Evolutionary conservation across 2,797 vertebrate species (phyloP), one percentile per base, ranked within the genome.

Genomic region (Megalops cyprinoides): DNA sequence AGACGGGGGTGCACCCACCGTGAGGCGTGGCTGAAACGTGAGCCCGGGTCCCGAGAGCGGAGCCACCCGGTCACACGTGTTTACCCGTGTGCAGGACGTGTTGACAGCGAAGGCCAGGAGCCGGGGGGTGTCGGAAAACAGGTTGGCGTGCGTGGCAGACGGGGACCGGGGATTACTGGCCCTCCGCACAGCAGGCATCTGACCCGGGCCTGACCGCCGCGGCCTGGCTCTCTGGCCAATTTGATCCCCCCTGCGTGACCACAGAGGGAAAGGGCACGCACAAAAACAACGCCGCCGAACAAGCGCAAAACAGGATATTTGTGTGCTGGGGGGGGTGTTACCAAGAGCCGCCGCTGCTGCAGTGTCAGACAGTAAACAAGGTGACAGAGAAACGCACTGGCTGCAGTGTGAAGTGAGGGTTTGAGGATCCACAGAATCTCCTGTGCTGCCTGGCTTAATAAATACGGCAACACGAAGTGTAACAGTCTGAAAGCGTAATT

Each of bases 21-120:
- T 15, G 51, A 2, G 9, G 51, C 34, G 28, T 62, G 39, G 31
- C 23, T 65, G 37, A 46, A 78, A 77, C 48, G 25, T 46, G 76
- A 77, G 9, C 9, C 51, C 51, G 2, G 10, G 9, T 2, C 51
- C 55, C 55, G 3, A 58, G 25, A 58, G 25, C 5, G 6, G 0
- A 6, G 10, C 58, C 25, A 3, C n/a, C 58, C 81, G 75, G 78
- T 77, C 76, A 20, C 6, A 0, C n/a, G 23, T 77, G 51, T 81
- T 81, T 74, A 51, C 74, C 56, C 74, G 77, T 79, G 37, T 88
- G 81, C 76, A 49, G 77, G 79, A 78, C 75, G 81, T 79, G 84
- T 76, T 58, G 76, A 82, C 81, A 60, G 74, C n/a, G n/a, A 31
- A 28, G 31, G 56, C 46, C 31, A 49, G n/a, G 10, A 4, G 51